phyloP scores from a whole-genome alignment of 2,888 invertebrate genomes.

The Mythimna albipuncta region DNA sequence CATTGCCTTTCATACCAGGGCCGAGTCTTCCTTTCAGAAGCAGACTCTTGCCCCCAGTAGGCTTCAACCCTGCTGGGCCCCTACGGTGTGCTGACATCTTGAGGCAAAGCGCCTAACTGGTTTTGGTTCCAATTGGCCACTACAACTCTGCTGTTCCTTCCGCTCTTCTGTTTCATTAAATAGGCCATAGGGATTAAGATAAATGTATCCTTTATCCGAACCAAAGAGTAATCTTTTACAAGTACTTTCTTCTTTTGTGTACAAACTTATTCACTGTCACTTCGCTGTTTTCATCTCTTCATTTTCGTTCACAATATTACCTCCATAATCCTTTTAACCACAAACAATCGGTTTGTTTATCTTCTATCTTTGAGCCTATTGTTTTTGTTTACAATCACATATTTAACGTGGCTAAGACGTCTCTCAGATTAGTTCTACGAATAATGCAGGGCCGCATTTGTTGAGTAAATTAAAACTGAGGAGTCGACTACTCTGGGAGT shows the following conservation, averaged over 20 bases:
- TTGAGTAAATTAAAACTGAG: not conserved
- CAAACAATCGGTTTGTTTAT: conserved; percentile 42
- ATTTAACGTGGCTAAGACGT: conserved; percentile 49
- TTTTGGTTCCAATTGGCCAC: too few species aligned
- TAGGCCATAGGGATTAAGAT: not conserved
- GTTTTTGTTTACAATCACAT: conserved; percentile 51
- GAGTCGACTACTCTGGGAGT: too few species aligned
- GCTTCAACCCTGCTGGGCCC: too few species aligned
- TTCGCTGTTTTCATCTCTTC: conserved; percentile 5
- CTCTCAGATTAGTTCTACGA: conserved; percentile 44
- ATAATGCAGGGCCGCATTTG: conserved; percentile 46
- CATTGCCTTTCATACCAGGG: too few species aligned
- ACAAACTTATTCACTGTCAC: conserved; percentile 12
- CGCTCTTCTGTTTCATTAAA: too few species aligned
- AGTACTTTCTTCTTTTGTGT: conserved; percentile 3
- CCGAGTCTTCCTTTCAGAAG: too few species aligned
- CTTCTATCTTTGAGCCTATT: conserved; percentile 33
- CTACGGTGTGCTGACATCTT: too few species aligned
- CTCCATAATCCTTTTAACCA: conserved; percentile 38
- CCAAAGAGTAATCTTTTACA: conserved; percentile 1
- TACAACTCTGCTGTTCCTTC: too few species aligned
- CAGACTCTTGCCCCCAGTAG: too few species aligned
- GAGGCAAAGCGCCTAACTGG: too few species aligned
- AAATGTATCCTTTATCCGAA: not conserved
- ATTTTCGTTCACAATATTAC: conserved; percentile 27